phyloP scores from a whole-genome alignment of 1,140 invertebrate species.

The Zaprionus nigranus region DNA sequence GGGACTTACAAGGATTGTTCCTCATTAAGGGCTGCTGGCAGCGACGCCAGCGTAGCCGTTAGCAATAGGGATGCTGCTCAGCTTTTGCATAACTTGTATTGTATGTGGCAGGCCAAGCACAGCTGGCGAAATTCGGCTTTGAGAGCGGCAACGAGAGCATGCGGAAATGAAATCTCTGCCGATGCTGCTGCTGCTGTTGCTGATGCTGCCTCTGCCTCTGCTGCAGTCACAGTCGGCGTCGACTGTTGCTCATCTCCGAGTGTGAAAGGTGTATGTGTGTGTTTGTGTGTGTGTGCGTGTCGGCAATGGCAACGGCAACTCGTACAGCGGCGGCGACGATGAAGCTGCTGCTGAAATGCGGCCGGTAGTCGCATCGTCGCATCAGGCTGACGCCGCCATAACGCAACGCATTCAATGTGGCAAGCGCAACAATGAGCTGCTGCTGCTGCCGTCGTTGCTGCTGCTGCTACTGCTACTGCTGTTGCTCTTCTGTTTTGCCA shows the following conservation, averaged over 20 bases:
- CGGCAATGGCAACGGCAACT: slow-evolving; percentile 22
- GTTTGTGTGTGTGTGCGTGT: slow-evolving; percentile 36
- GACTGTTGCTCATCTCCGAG: slow-evolving; percentile 76
- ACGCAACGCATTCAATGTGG: slow-evolving; percentile 83
- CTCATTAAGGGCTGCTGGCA: slow-evolving; percentile 60
- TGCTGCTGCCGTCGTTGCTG: slow-evolving; percentile 40
- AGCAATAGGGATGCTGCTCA: slow-evolving; percentile 22
- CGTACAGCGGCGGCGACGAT: slow-evolving; percentile 27
- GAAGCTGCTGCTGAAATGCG: slow-evolving; percentile 71
- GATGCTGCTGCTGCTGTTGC: background rate
- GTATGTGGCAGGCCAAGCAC: slow-evolving; percentile 53
- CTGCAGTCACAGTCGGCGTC: slow-evolving; percentile 30
- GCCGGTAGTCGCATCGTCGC: slow-evolving; percentile 81
- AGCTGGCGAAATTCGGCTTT: slow-evolving; percentile 55
- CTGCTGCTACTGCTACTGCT: slow-evolving; percentile 30
- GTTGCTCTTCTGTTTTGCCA: slow-evolving; percentile 21
- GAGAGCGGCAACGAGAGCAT: slow-evolving; percentile 48
- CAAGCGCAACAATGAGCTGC: slow-evolving; percentile 81
- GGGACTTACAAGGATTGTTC: slow-evolving; percentile 30
- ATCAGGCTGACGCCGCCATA: slow-evolving; percentile 80
- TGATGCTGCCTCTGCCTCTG: background rate
- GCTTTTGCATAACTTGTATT: slow-evolving; percentile 81
- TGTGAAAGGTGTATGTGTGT: slow-evolving; percentile 18
- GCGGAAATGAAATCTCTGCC: slow-evolving; percentile 40
- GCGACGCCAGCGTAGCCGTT: slow-evolving; percentile 18